Conservation (phyloP, 2,797 vertebrate species). For the Sebastes steindachneri region DNA sequence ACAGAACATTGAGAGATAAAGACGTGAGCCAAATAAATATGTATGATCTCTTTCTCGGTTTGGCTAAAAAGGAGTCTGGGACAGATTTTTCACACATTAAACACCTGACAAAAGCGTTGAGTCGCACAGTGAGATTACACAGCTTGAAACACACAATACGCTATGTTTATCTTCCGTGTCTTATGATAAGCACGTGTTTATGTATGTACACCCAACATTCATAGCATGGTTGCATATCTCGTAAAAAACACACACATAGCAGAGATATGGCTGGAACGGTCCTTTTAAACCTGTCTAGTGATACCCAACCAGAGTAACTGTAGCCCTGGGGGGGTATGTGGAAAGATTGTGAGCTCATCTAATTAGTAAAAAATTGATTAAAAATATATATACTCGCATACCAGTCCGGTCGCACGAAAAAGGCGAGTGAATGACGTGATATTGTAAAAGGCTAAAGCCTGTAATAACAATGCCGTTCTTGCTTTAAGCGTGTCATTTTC, state of each 20-base stretch:
- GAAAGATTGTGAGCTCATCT: not conserved
- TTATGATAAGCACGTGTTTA: not conserved
- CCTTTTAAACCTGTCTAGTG: not conserved
- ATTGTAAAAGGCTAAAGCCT: too few relatives aligned
- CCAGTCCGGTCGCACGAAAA: too few relatives aligned
- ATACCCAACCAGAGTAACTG: not conserved
- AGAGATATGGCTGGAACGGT: not conserved
- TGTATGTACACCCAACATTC: not conserved
- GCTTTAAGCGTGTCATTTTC: too few relatives aligned
- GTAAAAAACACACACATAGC: not conserved
- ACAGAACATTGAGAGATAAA: slow-evolving; percentile 26
- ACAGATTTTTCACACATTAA: slow-evolving; percentile 21
- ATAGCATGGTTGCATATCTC: not conserved
- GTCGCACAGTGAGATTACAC: not conserved
- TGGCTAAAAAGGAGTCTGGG: slow-evolving; percentile 10
- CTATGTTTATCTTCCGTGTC: slow-evolving; percentile 5
- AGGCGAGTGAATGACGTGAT: too few relatives aligned
- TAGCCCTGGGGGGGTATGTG: not conserved
- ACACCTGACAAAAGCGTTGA: slow-evolving; percentile 20
- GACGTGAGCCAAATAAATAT: slow-evolving; percentile 39
- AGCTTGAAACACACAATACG: slow-evolving; percentile 1
- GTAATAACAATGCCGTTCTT: too few relatives aligned
- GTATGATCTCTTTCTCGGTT: slow-evolving; percentile 22
- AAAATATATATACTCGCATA: not conserved
- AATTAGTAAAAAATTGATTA: not conserved